Conservation (phyloP, 2,113 vertebrate genomes). For the Balaeniceps rex region DNA sequence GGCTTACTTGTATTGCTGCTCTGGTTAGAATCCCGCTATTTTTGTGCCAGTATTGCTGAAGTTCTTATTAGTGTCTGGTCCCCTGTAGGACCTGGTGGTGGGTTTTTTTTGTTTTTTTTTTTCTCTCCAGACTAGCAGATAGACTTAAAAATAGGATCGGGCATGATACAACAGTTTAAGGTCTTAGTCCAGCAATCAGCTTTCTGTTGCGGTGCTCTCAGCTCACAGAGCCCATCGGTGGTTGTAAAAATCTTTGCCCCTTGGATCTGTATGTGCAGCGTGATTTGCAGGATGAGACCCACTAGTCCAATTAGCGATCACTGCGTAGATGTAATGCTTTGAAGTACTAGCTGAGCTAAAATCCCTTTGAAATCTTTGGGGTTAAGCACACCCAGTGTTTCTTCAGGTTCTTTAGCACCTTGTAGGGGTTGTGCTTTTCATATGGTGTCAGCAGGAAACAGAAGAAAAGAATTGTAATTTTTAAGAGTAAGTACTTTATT, state of each 20-base stretch:
- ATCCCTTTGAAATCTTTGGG: not conserved
- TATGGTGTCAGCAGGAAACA: not conserved
- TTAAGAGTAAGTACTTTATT: not conserved
- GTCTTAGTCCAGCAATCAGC: not conserved
- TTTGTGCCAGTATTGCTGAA: not conserved
- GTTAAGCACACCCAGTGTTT: not conserved
- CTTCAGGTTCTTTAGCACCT: not conserved
- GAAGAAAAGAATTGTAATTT: not conserved
- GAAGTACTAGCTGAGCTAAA: not conserved
- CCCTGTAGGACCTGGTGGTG: not conserved
- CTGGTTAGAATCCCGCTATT: accelerated
- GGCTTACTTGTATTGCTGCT: not conserved
- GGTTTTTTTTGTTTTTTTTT: not conserved
- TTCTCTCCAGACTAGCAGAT: not conserved
- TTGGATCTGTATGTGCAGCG: not conserved
- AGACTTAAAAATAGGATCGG: not conserved
- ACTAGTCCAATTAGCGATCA: not conserved
- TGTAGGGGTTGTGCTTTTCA: not conserved
- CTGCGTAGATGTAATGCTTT: not conserved
- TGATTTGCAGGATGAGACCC: not conserved
- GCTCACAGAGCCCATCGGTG: not conserved
- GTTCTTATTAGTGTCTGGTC: not conserved
- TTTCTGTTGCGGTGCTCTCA: not conserved
- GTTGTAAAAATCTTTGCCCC: not conserved
- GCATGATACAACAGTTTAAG: not conserved